phyloP scores from a whole-genome alignment of 2,888 invertebrate genomes.

The Andrena flavipes region DNA sequence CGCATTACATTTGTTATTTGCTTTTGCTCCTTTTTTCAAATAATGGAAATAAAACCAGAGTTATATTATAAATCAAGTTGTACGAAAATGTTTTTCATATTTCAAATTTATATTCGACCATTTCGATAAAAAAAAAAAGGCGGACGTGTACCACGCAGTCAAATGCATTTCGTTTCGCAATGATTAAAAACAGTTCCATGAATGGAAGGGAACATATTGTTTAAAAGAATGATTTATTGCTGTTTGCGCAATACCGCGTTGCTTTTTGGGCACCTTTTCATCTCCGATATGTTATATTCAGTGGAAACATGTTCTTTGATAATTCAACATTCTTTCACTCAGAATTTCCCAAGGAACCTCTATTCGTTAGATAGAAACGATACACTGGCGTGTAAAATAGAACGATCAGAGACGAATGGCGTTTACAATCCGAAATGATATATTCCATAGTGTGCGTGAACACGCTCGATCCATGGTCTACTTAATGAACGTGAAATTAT shows the following conservation, averaged over 20 bases:
- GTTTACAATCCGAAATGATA: slow-evolving; percentile 26
- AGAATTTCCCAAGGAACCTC: neutral
- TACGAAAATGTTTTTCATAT: neutral
- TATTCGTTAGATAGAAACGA: neutral
- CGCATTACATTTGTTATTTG: neutral
- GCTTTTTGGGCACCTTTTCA: neutral
- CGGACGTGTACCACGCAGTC: neutral
- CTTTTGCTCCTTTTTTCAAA: neutral
- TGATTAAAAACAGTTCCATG: neutral
- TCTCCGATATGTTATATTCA: too few species aligned
- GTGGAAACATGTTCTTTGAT: too few species aligned
- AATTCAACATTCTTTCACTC: neutral
- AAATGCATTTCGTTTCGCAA: neutral
- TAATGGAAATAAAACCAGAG: neutral
- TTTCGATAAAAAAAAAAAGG: neutral
- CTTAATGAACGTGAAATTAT: slow-evolving; percentile 73
- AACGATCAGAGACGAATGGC: neutral
- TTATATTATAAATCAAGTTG: neutral
- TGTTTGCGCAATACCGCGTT: neutral
- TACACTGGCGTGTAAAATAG: slow-evolving; percentile 22
- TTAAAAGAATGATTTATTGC: neutral
- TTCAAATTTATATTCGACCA: neutral
- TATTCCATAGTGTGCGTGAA: slow-evolving; percentile 7
- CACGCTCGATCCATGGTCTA: slow-evolving; percentile 11
- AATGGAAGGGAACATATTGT: neutral